A percentile compares a stretch with the other conserved stretches of the same genome.
Conservation (phyloP, 2,888 invertebrate species). For the Lithophane semibrunnea region DNA sequence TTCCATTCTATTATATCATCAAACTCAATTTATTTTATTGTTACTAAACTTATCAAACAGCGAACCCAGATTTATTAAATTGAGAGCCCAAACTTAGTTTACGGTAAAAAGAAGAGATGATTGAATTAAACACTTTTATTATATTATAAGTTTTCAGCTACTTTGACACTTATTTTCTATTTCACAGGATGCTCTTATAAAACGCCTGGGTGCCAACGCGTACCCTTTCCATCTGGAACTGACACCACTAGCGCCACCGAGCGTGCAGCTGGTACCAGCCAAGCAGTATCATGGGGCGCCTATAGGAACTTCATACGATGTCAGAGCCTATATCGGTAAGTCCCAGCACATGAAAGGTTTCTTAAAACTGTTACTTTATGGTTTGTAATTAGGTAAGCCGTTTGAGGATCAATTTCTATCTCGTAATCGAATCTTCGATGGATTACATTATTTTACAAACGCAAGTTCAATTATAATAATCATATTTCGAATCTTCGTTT, state of each 20-base stretch:
- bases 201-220: constrained; percentile 94
- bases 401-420: neutral
- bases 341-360: neutral
- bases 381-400: neutral
- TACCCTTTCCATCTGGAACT: constrained; percentile 95
- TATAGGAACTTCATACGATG: constrained; percentile 97
- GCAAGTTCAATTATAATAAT: no score
- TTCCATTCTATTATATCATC: neutral
- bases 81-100: neutral
- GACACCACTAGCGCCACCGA: constrained; percentile 96
- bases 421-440: neutral
- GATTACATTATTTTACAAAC: neutral
- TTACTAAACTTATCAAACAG: constrained; percentile 1
- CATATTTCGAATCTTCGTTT: neutral
- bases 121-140: neutral
- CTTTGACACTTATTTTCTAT: constrained; percentile 25
- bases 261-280: constrained; percentile 96
- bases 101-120: neutral
- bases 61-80: constrained; percentile 1
- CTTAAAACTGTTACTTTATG: neutral
- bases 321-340: constrained; percentile 96
- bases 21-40: neutral
- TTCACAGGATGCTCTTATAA: constrained; percentile 95
- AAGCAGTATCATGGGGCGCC: constrained; percentile 97
- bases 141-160: neutral